Evolutionary conservation across 2,888 invertebrate genomes (phyloP), one percentile per base, ranked within the genome.

Genomic region (Miltochrista miniata): DNA sequence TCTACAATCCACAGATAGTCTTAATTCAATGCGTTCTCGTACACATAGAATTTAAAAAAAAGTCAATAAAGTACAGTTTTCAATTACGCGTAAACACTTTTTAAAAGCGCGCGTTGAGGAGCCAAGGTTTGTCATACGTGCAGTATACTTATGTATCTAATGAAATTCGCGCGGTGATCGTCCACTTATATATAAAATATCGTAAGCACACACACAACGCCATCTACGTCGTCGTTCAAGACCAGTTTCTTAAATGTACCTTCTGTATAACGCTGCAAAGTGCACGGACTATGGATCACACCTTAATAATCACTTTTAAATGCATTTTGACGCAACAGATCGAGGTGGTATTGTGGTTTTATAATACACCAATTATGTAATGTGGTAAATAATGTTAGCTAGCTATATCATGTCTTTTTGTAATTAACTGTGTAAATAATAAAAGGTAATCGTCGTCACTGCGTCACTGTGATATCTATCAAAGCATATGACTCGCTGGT

Each of bases 141-240:
- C 68, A 64, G 18, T 38, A 38, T 38, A 18, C 50, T 52, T 39
- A 38, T 48, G 41, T 51, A 51, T 71, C 65, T 72, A 73, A 72
- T 67, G 60, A 45, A 54, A 55, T 59, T 59, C 45, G 54, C 45
- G 50, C 43, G 40, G 45, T 29, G 24, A 24, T 44, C 52, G 45
- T 46, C 48, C 39, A 45, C 61, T 75, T 75, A 70, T 75, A 75
- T 75, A 62, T 53, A 70, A 75, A 38, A 70, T 70, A 74, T 75
- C 59, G 70, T 72, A 68, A 67, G 49, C 56, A 62, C 63, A 54
- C 43, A 45, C 38, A 46, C 24, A 46, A 35, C 45, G 33, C 43
- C 41, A 48, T 48, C 52, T 18, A 57, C 50, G 7, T 14, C 59
- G 61, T 59, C 59, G 64, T 61, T 37, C 5, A 14, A 51, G 62